Evolutionary conservation across 2,113 vertebrate genomes (phyloP).

Genomic region (Alaudala cheleensis): DNA sequence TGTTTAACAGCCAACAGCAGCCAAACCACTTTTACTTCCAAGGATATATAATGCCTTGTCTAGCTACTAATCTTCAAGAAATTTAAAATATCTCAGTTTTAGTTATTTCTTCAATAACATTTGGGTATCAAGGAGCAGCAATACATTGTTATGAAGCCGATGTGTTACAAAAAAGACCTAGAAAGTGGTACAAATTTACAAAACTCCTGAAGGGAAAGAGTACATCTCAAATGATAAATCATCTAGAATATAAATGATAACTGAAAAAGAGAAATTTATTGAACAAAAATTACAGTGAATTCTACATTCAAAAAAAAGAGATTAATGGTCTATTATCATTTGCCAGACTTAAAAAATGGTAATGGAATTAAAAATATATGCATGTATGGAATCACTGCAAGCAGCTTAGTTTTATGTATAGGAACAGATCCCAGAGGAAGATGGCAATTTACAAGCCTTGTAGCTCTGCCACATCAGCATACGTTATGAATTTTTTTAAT

Average conservation of each 20-base stretch:
- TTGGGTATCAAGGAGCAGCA: not conserved
- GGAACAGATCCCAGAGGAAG: not conserved
- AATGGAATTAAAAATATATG: not conserved
- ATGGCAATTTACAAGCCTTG: not conserved
- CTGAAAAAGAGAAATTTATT: not conserved
- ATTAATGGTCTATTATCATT: not conserved
- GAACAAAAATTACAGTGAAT: not conserved
- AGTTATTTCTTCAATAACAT: slow-evolving; percentile 21
- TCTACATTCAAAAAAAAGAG: not conserved
- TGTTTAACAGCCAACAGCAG: not conserved
- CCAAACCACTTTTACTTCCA: not conserved
- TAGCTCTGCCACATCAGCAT: not conserved
- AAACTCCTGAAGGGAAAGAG: slow-evolving; percentile 4
- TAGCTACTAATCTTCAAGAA: slow-evolving; percentile 5
- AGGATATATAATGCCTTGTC: not conserved
- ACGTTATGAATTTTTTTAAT: not conserved
- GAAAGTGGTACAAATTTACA: not conserved
- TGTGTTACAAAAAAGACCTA: not conserved
- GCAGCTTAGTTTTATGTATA: not conserved
- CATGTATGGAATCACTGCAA: not conserved
- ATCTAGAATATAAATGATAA: slow-evolving; percentile 6
- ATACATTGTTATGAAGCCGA: not conserved
- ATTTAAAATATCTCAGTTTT: not conserved
- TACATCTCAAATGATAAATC: not conserved
- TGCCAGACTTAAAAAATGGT: not conserved